Evolutionary conservation across 2,113 vertebrate genomes (phyloP), one percentile per base, ranked within the genome.

Genomic region (Python bivittatus): DNA sequence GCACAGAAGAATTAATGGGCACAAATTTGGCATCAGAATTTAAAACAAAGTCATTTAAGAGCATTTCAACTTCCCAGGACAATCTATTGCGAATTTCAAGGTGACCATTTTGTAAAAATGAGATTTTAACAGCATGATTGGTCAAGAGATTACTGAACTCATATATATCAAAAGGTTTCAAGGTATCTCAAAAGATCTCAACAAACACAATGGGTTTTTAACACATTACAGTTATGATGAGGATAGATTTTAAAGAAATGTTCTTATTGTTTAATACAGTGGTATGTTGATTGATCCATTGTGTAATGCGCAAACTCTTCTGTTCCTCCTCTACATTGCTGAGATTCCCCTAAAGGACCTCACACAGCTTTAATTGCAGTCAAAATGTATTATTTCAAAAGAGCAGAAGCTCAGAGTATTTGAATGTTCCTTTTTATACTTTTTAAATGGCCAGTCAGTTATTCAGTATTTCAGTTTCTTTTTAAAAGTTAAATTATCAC

Each of bases 351-450:
- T 38, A 93, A 94, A 92, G 48, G 88, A 52, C 29, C 90, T 64
- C 44, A 13, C 5, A 11, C 79, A 91, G 68, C 29, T 96, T 94
- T 91, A 95, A 72, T 92, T 20, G 90, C 48, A 95, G 64, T 8
- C 92, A 88, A 91, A 88, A 64, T 58, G 23, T 42, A 94, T 93
- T 95, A 93, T 92, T 95, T 95, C 84, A 90, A 94, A 54, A 6
- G 33, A 94, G 85, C 33, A 92, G 8, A n/a, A 93, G 53, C n/a
- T 93, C 95, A 79, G 91, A 84, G 64, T 91, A 92, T 87, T 96
- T 94, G 90, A 94, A 52, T 95, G 52, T 22, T 84, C 56, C 68
- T 95, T 90, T 93, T 13, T 90, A 20, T 6, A 13, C 33, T n/a
- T 54, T 88, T 54, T 22, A 90, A 58, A 89, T 90, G 86, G 83